Percentiles rank a stretch among this genome's conserved stretches.
These are phyloP conservation scores for Schlechtendalia chinensis DNA, from an alignment of 1,140 invertebrate species.

Conservation along the genomic window DNA sequence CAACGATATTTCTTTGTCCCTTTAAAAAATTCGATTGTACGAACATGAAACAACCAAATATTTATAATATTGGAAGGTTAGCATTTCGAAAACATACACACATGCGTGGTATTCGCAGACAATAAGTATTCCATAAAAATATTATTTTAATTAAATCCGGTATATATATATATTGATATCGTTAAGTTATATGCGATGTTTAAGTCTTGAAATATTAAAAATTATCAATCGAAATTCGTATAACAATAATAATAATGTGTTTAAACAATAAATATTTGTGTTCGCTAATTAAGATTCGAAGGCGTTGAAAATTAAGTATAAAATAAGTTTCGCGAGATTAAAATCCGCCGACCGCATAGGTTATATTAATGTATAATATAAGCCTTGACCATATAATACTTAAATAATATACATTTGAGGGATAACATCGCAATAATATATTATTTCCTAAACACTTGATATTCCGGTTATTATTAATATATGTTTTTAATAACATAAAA, in stretches of 20 bases:
- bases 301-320: background rate
- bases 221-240: background rate
- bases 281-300: background rate
- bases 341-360: background rate
- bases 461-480: conserved; percentile 9
- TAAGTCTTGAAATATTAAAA: background rate
- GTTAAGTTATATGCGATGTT: background rate
- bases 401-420: too few species aligned
- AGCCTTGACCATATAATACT: background rate
- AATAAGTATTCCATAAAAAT: too few species aligned
- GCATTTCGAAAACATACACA: too few species aligned
- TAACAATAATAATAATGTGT: too few species aligned
- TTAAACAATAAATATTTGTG: background rate
- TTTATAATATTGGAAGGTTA: too few species aligned
- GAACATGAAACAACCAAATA: too few species aligned
- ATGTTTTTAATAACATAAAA: background rate
- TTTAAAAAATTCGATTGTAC: too few species aligned
- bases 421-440: background rate
- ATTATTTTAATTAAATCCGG: too few species aligned
- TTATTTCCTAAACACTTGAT: conserved; percentile 11
- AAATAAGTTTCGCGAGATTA: background rate
- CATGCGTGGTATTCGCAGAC: too few species aligned
- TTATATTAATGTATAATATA: background rate
- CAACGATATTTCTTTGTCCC: background rate
- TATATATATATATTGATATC: too few species aligned